Evolutionary conservation across 2,797 vertebrate genomes (phyloP).

Genomic region (Sebastes oblongus): DNA sequence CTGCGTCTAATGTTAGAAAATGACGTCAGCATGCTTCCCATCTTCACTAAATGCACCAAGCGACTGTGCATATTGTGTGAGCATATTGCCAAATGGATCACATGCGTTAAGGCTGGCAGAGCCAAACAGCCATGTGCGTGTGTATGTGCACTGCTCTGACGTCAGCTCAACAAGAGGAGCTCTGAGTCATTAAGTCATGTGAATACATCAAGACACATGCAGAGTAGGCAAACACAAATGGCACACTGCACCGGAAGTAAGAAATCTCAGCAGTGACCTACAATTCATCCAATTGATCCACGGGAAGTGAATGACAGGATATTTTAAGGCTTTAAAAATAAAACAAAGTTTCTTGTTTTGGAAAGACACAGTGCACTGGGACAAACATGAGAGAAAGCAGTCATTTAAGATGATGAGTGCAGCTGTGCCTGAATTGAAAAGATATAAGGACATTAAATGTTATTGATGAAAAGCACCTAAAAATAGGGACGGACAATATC

Average conservation of each 20-base stretch:
- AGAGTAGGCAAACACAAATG: conserved; percentile 41
- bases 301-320: conserved; percentile 7
- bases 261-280: conserved; percentile 11
- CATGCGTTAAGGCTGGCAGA: conserved; percentile 48
- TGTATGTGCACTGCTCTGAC: conserved; percentile 49
- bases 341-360: background rate
- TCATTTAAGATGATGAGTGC: background rate
- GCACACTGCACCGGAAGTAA: conserved; percentile 7
- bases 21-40: conserved; percentile 30
- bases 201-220: conserved; percentile 30
- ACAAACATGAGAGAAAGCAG: background rate
- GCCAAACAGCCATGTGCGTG: conserved; percentile 32
- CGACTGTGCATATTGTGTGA: conserved; percentile 10
- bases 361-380: background rate
- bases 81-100: conserved; percentile 46
- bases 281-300: background rate
- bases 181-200: conserved; percentile 62
- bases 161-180: conserved; percentile 50
- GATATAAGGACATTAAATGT: background rate
- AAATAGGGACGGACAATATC: background rate
- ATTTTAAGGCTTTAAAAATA: background rate
- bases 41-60: conserved; percentile 15
- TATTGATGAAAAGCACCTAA: background rate
- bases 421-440: background rate
- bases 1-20: conserved; percentile 33